Conservation (phyloP, 2,888 invertebrate genomes). For the Oligia strigilis region DNA sequence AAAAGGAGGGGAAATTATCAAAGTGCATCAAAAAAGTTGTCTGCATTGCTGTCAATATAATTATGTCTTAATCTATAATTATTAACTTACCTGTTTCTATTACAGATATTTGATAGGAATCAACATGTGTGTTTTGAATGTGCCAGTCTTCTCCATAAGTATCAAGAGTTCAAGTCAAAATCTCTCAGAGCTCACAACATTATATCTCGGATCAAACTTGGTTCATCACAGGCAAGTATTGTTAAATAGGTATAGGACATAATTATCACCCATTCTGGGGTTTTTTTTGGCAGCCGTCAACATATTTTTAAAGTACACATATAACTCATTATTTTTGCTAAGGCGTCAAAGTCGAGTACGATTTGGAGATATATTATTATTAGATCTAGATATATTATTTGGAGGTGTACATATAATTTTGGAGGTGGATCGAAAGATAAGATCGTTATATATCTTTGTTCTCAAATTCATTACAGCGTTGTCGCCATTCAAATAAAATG, state of each 20-base stretch:
- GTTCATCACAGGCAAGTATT: slow-evolving; percentile 54
- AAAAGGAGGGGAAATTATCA: neutral
- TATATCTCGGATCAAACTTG: slow-evolving; percentile 43
- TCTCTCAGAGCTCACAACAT: slow-evolving; percentile 66
- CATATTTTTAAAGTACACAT: no score
- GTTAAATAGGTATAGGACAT: neutral
- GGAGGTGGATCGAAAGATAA: no score
- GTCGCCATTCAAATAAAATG: no score
- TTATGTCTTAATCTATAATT: neutral
- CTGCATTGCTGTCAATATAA: neutral
- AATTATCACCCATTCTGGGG: no score
- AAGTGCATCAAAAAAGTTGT: neutral
- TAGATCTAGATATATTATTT: no score
- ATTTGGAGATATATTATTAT: no score
- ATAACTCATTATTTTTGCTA: no score
- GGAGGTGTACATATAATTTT: no score
- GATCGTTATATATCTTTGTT: no score
- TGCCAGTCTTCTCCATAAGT: slow-evolving; percentile 66
- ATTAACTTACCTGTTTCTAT: neutral
- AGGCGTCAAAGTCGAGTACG: no score
- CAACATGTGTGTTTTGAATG: slow-evolving; percentile 70
- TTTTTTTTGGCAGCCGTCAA: no score
- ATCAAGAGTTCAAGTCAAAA: slow-evolving; percentile 68
- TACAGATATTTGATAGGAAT: slow-evolving; percentile 41
- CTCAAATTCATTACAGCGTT: no score